Evolutionary conservation across 2,113 vertebrate species (phyloP), one percentile per base, ranked within the genome.

Genomic region (Atlantisia rogersi): DNA sequence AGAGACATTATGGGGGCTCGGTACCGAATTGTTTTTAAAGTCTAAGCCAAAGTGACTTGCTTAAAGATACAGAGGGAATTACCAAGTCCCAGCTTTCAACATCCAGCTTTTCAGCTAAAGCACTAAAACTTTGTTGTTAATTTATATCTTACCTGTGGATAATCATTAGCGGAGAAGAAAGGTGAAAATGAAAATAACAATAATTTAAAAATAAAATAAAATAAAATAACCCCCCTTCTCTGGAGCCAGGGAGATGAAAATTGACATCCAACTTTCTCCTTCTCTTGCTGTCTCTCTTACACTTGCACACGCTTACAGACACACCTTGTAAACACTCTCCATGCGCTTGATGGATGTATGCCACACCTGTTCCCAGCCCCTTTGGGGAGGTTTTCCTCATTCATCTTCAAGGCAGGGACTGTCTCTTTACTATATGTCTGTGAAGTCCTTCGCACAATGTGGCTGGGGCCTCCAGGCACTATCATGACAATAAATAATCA

Each of bases 341-440:
- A 62, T 74, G 74, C 53, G 81, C 21, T 11, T 87, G 92, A 95
- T 73, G 90, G 83, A 60, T 48, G 52, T 15, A 31, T 87, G 91
- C 83, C 92, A 92, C 95, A 96, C 77, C 94, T 96, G 96, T 52
- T 96, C 83, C 92, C 95, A 87, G 80, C 88, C 91, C 91, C 83
- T 87, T 58, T 58, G 40, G 86, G 86, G 88, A 90, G 86, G 77
- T 94, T 95, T 95, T 89, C 83, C 83, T 89, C 95, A 69, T 76
- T 52, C 86, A 65, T 94, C 95, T 89, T 79, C 81, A 18, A 81
- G 94, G 59, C 77, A 93, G 90, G 19, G 70, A 59, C 94, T 91
- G 94, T 95, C 73, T 83, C 76, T 77, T 83, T 44, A 28, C 79
- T 71, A 39, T 60, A 48, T 48, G 88, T 64, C 88, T 95, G 81